Evolutionary conservation across 2,113 vertebrate genomes (phyloP).

Genomic region (Passer montanus): DNA sequence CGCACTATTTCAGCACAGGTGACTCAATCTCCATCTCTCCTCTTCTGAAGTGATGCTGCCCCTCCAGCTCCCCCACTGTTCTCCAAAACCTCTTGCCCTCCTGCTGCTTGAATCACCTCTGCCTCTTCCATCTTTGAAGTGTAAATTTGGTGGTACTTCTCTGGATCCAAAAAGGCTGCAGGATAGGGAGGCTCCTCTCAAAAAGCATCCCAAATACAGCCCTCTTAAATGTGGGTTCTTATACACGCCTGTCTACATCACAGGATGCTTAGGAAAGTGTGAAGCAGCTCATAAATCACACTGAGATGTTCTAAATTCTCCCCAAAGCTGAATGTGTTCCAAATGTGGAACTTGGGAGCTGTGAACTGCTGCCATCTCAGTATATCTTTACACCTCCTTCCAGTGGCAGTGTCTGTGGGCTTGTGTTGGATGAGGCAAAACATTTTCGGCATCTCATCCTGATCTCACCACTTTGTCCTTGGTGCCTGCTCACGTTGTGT

Average conservation of each 20-base stretch:
- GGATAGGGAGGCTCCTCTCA: background rate
- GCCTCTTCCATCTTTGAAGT: background rate
- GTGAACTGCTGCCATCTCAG: background rate
- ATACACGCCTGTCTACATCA: background rate
- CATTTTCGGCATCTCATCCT: background rate
- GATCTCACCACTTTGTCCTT: background rate
- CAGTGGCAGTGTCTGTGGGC: background rate
- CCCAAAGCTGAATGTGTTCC: background rate
- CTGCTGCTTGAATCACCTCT: background rate
- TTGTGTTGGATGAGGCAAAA: background rate
- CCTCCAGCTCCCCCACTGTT: background rate
- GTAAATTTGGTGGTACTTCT: background rate
- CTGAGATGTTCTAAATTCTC: background rate
- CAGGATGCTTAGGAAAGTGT: background rate
- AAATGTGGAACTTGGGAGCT: background rate
- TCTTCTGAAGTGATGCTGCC: rapidly evolving
- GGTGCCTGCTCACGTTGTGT: background rate
- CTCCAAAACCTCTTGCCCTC: rapidly evolving
- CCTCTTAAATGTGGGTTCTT: background rate
- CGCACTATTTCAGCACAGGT: rapidly evolving
- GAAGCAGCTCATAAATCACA: background rate
- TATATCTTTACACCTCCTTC: background rate
- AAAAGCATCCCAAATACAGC: background rate
- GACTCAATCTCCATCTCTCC: background rate
- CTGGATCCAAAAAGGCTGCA: background rate